These are phyloP conservation scores for Arrhopalites spinosus DNA, from an alignment of 2,888 invertebrate species.

Conservation along the genomic window DNA sequence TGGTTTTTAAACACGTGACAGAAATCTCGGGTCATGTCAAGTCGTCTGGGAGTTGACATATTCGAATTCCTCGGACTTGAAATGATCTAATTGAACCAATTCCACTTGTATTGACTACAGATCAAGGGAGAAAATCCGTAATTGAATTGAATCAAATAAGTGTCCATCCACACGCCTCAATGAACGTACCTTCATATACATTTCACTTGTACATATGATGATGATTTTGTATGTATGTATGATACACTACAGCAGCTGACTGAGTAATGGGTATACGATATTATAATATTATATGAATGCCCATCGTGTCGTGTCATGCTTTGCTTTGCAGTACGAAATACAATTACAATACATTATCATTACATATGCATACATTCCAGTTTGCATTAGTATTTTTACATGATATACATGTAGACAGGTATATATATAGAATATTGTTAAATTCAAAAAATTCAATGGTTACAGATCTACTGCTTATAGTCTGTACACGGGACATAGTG, in stretches of 20 bases:
- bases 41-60: slow-evolving; percentile 26
- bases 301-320: not conserved
- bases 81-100: slow-evolving; percentile 15
- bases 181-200: no score
- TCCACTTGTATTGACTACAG: not conserved
- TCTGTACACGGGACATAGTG: not conserved
- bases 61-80: slow-evolving; percentile 26
- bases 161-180: no score
- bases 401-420: not conserved
- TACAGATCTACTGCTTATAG: not conserved
- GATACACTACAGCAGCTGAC: slow-evolving; percentile 1
- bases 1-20: slow-evolving; percentile 41
- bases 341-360: not conserved
- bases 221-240: not conserved
- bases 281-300: no score
- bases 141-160: not conserved
- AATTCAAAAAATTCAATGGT: not conserved
- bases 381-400: not conserved
- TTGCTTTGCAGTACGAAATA: not conserved
- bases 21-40: slow-evolving; percentile 43
- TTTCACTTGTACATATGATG: not conserved
- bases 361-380: slow-evolving; percentile 9
- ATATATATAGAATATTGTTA: not conserved
- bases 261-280: no score
- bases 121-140: not conserved